Evolutionary conservation across 2,888 invertebrate genomes (phyloP), one percentile per base, ranked within the genome.

Genomic region (Cantharis flavilabris): DNA sequence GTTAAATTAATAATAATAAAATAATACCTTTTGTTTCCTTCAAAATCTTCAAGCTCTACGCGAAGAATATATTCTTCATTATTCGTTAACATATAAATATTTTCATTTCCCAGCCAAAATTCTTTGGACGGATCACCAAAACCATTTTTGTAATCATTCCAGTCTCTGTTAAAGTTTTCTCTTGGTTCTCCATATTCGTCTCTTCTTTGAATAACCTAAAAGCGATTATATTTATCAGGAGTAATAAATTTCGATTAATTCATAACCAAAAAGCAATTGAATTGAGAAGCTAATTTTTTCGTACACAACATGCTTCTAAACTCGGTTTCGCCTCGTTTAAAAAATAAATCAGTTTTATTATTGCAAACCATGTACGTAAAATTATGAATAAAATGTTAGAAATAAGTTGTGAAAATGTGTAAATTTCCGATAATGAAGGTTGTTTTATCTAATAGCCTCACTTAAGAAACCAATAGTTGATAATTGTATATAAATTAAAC

Each of bases 71-170:
- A 97, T 85, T 97, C 96, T 84, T 97, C 97, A 84, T 97, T 96
- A 86, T 96, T 96, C 62, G 97, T 97, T 69, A 97, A 90, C 95
- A 97, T 96, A 88, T 96, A 97, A 81, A 97, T 97, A 85, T 97
- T 97, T 87, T 97, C 96, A 86, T 97, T 97, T 72, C 97, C 97
- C 26, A 97, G 91, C 97, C 97, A 97, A 88, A 97, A 96, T 87
- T 97, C 97, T 85, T 95, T 94, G 81, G 93, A 93, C 0, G 96
- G 95, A 89, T 97, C 96, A 3, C 97, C 97, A 86, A 97, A 97
- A 1, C 97, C 97, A 85, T 96, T 96, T 87, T 97, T 96, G 88
- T 97, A 97, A 85, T 97, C 96, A 76, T 94, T 93, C 97, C 97
- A 97, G 87, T 97, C 96, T 1, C 96, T 90, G 88, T 97, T 97